These are phyloP conservation scores for Clinocottus analis DNA, from an alignment of 2,113 vertebrate species.

Conservation along the genomic window DNA sequence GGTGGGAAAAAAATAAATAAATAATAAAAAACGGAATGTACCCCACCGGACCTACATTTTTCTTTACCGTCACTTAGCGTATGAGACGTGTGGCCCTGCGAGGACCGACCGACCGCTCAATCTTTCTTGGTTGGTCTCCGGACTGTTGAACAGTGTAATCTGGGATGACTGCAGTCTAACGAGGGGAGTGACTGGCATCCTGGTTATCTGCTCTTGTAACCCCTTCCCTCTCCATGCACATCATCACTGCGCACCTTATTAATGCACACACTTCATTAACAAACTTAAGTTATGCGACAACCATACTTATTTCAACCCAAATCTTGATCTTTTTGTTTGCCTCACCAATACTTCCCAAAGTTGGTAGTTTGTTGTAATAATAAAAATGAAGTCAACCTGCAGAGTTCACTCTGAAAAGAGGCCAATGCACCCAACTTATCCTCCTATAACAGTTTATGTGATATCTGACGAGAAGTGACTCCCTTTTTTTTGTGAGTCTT, in stretches of 20 bases:
- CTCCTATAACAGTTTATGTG: background rate
- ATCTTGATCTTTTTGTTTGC: too few species aligned
- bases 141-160: conserved; percentile 6
- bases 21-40: conserved; percentile 48
- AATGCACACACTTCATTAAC: background rate
- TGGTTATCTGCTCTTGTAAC: background rate
- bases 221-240: background rate
- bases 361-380: too few species aligned
- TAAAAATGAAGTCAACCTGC: background rate
- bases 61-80: conserved; percentile 53
- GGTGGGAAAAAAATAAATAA: conserved; percentile 52
- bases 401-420: background rate
- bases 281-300: too few species aligned
- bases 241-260: background rate
- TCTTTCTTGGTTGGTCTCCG: conserved; percentile 1
- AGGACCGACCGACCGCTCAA: conserved; percentile 24
- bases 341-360: too few species aligned
- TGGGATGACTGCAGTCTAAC: conserved; percentile 17
- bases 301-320: too few species aligned
- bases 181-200: background rate
- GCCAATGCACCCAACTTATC: background rate
- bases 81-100: conserved; percentile 15
- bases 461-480: background rate
- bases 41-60: conserved; percentile 53
- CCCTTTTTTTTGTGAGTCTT: background rate